Conservation (phyloP, 2,113 vertebrate species). For the Carlito syrichta region DNA sequence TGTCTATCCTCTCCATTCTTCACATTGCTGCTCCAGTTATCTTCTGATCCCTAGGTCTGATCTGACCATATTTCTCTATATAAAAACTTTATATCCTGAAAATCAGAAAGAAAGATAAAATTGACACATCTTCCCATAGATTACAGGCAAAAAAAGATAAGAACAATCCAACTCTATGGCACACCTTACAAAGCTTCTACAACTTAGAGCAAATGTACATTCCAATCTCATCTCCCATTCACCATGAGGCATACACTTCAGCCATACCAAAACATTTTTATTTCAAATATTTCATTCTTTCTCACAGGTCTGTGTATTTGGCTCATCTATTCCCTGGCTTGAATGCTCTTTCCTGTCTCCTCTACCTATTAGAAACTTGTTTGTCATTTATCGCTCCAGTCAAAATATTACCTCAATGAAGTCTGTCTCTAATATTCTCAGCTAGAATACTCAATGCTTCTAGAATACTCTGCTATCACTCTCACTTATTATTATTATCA, state of each 20-base stretch:
- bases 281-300: not conserved
- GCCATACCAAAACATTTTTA: not conserved
- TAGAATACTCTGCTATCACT: not conserved
- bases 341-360: not conserved
- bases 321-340: not conserved
- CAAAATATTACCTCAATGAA: not conserved
- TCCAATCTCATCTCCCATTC: not conserved
- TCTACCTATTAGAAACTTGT: not conserved
- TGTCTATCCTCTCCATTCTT: not conserved
- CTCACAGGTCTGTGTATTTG: not conserved
- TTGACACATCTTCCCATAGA: not conserved
- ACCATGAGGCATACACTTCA: not conserved
- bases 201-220: not conserved
- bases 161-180: not conserved
- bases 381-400: not conserved
- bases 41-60: not conserved
- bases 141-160: not conserved
- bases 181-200: not conserved
- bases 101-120: not conserved
- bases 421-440: not conserved
- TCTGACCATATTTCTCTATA: not conserved
- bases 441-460: not conserved
- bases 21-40: not conserved
- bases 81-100: not conserved
- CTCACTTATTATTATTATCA: too few species aligned